Base-by-base conservation (phyloP, 2,113 vertebrate species). In the Mesoclemmys tuberculata region DNA sequence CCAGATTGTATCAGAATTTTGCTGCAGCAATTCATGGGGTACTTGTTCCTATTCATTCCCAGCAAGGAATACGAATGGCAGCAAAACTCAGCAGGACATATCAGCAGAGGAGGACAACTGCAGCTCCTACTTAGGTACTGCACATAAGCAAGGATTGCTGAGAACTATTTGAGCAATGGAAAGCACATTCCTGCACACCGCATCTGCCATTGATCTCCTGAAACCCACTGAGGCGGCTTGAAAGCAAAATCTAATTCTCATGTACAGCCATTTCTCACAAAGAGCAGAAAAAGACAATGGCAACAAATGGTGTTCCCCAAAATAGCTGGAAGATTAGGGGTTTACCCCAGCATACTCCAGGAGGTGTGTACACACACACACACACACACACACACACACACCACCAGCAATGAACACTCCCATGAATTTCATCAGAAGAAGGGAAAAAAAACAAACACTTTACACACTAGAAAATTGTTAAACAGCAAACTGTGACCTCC, bases 391-490 rank as follows among this genome's bases (percentile, higher is more conserved):
- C 56, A 61, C 14, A 52, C 8, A 2, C 0, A 27, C 55, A 80
- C 5, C 3, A 31, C 9, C 24, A 22, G 55, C 68, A 19, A 91
- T 83, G 14, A 91, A 31, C 84, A 14, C 74, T 12, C 71, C 64
- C 75, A 44, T 75, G 74, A 31, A 0, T 90, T 58, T 1, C 2
- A 41, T 44, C 14, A 58, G 78, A 41, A 46, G 61, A 92, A 3
- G n/a, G 3, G 46, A 27, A 87, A 94, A 94, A 85, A 93, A 75
- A 85, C 22, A 94, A 85, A 93, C 68, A 85, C 22, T 87, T 35
- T 90, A 31, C n/a, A 14, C 1, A 0, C 83, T 95, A 71, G 90
- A 87, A 80, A 96, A 96, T 95, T 0, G 95, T 97, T 97, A 77
- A 92, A 94, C 89, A 90, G 44, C 1, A 0, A 79, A 4, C 44